phyloP scores from a whole-genome alignment of 2,113 vertebrate genomes.

The rabbit (Oryctolagus cuniculus) region mOryCun1.1 NC_091434.1:101417001-101417500 shows the following conservation, averaged over 20 bases:
- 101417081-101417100: not conserved
- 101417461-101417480: not conserved
- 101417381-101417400: not conserved
- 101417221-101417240: not conserved
- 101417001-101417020: not conserved
- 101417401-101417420: not conserved
- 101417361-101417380: not conserved
- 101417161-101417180: not conserved
- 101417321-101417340: not conserved
- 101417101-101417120: not conserved
- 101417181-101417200: not conserved
- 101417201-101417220: not conserved
- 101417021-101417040: not conserved
- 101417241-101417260: not conserved
- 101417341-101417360: not conserved
- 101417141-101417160: not conserved
- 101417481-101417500: not conserved
- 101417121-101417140: not conserved
- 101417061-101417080: not conserved
- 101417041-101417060: not conserved
- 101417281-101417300: not conserved
- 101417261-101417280: not conserved
- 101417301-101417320: not conserved
- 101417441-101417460: not conserved
- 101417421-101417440: not conserved